Percentiles rank a stretch among this genome's conserved stretches.
phyloP scores from a whole-genome alignment of 2,888 invertebrate species.

The Ametastegia equiseti region DNA sequence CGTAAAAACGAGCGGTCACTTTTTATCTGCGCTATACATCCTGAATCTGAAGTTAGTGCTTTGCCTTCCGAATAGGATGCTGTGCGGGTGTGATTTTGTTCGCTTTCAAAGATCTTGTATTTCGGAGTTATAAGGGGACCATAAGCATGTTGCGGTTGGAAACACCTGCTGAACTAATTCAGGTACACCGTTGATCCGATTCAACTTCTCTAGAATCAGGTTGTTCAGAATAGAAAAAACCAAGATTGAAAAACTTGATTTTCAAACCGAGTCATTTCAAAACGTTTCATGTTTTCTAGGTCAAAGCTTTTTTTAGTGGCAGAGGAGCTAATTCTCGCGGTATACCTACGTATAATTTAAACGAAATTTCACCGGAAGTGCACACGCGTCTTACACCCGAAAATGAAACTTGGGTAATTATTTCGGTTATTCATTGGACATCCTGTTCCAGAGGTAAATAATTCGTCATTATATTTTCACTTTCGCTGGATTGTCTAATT shows the following conservation, averaged over 20 bases:
- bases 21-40: not conserved
- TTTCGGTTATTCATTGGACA: not conserved
- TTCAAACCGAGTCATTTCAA: too few species aligned
- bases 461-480: not conserved
- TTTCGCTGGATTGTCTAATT: not conserved
- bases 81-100: not conserved
- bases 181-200: too few species aligned
- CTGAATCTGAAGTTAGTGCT: not conserved
- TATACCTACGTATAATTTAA: not conserved
- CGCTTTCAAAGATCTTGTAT: not conserved
- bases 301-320: not conserved
- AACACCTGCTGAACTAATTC: too few species aligned
- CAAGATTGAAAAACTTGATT: too few species aligned
- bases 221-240: too few species aligned
- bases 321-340: not conserved
- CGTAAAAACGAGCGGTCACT: not conserved
- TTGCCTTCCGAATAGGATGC: not conserved
- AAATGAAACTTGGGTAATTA: not conserved
- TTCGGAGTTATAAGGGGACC: not conserved
- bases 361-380: not conserved
- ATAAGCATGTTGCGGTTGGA: not conserved
- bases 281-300: not conserved
- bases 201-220: too few species aligned
- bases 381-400: too few species aligned
- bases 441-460: not conserved